Conservation (phyloP, 1,140 invertebrate genomes). For the Tribolium castaneum region DNA sequence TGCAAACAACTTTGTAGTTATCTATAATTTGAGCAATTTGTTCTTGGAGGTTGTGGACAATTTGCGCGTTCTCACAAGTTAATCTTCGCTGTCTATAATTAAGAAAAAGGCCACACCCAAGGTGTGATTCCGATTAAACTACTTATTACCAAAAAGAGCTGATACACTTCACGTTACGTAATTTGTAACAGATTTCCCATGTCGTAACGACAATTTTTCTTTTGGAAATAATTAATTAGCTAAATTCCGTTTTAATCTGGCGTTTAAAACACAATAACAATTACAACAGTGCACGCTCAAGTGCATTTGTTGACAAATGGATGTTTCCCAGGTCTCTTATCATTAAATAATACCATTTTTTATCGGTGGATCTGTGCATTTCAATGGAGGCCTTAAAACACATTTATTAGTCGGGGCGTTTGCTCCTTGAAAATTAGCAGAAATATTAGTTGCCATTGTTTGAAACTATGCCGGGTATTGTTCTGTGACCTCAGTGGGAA, state of each 20-base stretch:
- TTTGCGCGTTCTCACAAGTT: neutral
- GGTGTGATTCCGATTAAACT: conserved; percentile 14
- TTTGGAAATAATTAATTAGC: neutral
- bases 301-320: conserved; percentile 6
- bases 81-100: neutral
- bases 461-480: conserved; percentile 35
- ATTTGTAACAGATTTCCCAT: conserved; percentile 9
- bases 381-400: neutral
- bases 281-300: neutral
- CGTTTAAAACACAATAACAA: conserved; percentile 9
- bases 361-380: neutral
- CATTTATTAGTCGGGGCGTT: neutral
- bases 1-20: too few relatives aligned
- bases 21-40: neutral
- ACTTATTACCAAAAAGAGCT: conserved; percentile 6
- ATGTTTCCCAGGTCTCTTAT: neutral
- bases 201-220: neutral
- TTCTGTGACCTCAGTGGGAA: conserved; percentile 27
- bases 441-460: conserved; percentile 15
- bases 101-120: conserved; percentile 5
- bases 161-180: neutral
- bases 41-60: neutral
- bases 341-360: conserved; percentile 4
- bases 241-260: neutral
- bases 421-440: conserved; percentile 5